Percentiles rank a stretch among this genome's conserved stretches.
These are phyloP conservation scores for Cataglyphis albicans DNA, from an alignment of 2,888 invertebrate genomes.

Conservation along the genomic window DNA sequence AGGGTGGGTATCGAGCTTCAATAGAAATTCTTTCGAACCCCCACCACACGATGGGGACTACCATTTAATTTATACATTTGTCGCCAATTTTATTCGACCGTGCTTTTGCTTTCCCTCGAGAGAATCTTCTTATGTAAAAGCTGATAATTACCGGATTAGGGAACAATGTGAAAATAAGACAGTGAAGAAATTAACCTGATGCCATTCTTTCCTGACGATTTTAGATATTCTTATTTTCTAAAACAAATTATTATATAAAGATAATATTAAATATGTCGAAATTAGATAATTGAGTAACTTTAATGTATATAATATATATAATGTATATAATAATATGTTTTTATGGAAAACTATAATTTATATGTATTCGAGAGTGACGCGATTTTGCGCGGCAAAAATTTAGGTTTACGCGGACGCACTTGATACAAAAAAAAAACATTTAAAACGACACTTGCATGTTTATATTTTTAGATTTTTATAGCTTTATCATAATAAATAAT, in stretches of 20 bases:
- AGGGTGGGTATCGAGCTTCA: slow-evolving; percentile 76
- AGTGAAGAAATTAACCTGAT: slow-evolving; percentile 29
- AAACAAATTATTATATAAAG: not conserved
- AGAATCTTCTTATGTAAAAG: slow-evolving; percentile 62
- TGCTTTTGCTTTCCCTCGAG: slow-evolving; percentile 17
- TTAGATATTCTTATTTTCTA: not conserved
- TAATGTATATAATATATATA: not conserved
- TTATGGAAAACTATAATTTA: not conserved
- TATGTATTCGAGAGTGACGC: not conserved
- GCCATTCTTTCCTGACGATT: not conserved
- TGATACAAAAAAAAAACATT: too few relatives aligned
- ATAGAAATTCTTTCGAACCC: slow-evolving; percentile 79
- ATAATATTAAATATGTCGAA: not conserved
- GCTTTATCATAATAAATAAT: too few relatives aligned
- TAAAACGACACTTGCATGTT: too few relatives aligned
- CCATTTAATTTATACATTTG: slow-evolving; percentile 76
- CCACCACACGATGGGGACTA: slow-evolving; percentile 32
- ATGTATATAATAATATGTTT: not conserved
- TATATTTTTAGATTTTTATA: too few relatives aligned
- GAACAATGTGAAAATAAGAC: slow-evolving; percentile 28
- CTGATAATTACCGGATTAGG: slow-evolving; percentile 71
- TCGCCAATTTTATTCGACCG: slow-evolving; percentile 68
- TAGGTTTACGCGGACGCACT: too few relatives aligned
- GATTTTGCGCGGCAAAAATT: too few relatives aligned
- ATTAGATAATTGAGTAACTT: not conserved